phyloP scores from a whole-genome alignment of 2,888 invertebrate species.

The Ennomos fuscantarius region DNA sequence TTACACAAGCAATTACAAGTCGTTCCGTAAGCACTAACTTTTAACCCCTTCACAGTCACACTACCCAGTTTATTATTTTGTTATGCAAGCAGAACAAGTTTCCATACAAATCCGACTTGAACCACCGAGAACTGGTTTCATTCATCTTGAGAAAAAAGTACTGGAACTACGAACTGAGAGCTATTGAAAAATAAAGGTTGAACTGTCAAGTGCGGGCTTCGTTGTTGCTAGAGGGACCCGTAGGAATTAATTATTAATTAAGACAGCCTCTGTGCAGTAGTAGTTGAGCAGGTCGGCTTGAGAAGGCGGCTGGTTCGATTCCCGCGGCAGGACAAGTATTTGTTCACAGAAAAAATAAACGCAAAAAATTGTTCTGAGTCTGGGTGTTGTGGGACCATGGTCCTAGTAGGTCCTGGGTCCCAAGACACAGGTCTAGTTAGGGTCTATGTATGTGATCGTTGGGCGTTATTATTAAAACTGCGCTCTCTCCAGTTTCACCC shows the following conservation, averaged over 20 bases:
- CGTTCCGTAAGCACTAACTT: background rate
- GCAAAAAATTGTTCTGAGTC: too few species aligned
- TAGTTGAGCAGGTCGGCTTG: too few species aligned
- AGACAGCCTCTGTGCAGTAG: too few species aligned
- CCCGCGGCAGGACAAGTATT: too few species aligned
- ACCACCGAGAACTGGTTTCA: slow-evolving; percentile 37
- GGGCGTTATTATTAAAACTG: too few species aligned
- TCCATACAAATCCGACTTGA: slow-evolving; percentile 21
- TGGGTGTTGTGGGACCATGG: too few species aligned
- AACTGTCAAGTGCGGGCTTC: background rate
- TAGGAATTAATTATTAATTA: background rate
- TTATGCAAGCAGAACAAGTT: slow-evolving; percentile 31
- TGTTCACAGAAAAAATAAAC: too few species aligned
- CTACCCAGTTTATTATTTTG: slow-evolving; percentile 31
- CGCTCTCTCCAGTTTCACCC: too few species aligned
- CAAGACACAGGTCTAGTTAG: too few species aligned
- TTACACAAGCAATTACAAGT: background rate
- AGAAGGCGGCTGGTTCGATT: too few species aligned
- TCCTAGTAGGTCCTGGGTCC: too few species aligned
- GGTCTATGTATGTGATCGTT: too few species aligned
- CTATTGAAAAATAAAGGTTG: slow-evolving; percentile 3
- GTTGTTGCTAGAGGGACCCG: slow-evolving; percentile 14
- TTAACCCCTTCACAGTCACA: slow-evolving; percentile 1
- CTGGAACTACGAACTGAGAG: slow-evolving; percentile 17
- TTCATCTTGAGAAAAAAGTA: slow-evolving; percentile 38